Evolutionary conservation across 2,797 vertebrate genomes (phyloP), one percentile per base, ranked within the genome.

Genomic region (Bufotes viridis): DNA sequence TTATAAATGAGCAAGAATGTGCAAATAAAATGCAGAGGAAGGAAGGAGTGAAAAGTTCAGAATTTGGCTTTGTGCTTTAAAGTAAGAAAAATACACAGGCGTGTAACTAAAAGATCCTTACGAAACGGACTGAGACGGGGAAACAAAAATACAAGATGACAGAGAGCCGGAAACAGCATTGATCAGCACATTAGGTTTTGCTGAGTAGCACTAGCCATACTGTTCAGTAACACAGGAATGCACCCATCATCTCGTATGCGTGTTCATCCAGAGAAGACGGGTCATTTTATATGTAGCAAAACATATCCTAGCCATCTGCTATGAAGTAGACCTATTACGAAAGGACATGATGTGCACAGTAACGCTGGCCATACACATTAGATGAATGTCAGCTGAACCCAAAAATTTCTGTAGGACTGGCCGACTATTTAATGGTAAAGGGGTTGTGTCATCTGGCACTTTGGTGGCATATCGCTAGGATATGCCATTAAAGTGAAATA

Each of bases 41-140:
- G 83, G 78, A 85, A 81, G 57, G 42, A 89, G 87, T 89, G 88
- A 89, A 89, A 89, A 89, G 88, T 89, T 89, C 84, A 89, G 29
- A 85, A 13, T 78, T 57, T 57, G 81, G 26, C 80, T 55, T 61
- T 49, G 20, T 13, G 49, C 29, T 67, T 12, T 17, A 80, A 74
- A 81, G 78, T 42, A 79, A 81, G 34, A 69, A 76, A 65, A 82
- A 74, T 24, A 75, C 9, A 34, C 58, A 75, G 67, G 17, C 67
- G 42, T 57, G 34, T 3, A 49, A 58, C 29, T 12, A 8, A 57
- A 14, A 51, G 20, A 51, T 75, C 42, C 72, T 75, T 75, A 75
- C 42, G 42, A 51, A 51, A 75, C 9, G 20, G 18, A 34, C 14
- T 17, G 14, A 58, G 70, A 42, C 20, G 3, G 17, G 42, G 55